Conservation (phyloP, 2,797 vertebrate species). For the Sebastes reedi region DNA sequence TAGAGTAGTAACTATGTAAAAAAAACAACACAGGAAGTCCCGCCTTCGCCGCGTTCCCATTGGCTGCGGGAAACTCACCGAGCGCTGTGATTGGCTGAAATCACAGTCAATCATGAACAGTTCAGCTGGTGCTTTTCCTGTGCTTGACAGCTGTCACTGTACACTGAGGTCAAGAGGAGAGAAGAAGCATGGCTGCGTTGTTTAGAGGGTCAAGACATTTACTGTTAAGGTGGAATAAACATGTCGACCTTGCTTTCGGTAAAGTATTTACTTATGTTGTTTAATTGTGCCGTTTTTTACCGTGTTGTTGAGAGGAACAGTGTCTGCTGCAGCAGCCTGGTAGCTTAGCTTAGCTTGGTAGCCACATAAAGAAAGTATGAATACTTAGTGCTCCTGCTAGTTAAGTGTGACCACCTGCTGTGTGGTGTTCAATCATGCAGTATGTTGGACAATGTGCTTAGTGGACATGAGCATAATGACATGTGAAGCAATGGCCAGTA, state of each 20-base stretch:
- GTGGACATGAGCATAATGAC: background rate
- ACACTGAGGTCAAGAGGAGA: slow-evolving; percentile 76
- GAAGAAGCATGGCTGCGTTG: slow-evolving; percentile 83
- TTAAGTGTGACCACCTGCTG: background rate
- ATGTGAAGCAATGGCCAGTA: background rate
- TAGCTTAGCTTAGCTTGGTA: slow-evolving; percentile 64
- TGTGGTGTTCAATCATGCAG: background rate
- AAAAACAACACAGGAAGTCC: slow-evolving; percentile 58
- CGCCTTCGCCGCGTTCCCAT: slow-evolving; percentile 56
- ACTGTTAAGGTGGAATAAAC: slow-evolving; percentile 74
- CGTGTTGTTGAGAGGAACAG: background rate
- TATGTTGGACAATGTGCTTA: background rate
- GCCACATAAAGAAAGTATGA: slow-evolving; percentile 24
- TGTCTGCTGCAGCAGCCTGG: slow-evolving; percentile 13
- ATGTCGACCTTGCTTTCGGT: slow-evolving; percentile 78
- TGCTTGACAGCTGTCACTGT: slow-evolving; percentile 71
- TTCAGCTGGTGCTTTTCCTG: slow-evolving; percentile 56
- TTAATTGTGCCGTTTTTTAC: background rate
- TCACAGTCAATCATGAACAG: slow-evolving; percentile 33
- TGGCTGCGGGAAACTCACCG: slow-evolving; percentile 10
- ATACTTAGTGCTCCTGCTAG: background rate
- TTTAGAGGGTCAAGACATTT: slow-evolving; percentile 77
- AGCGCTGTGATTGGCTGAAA: slow-evolving; percentile 56
- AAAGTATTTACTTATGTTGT: slow-evolving; percentile 63
- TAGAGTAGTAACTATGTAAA: background rate